Evolutionary conservation across 2,113 vertebrate genomes (phyloP), one percentile per base, ranked within the genome.

Genomic region (Vicugna pacos): DNA sequence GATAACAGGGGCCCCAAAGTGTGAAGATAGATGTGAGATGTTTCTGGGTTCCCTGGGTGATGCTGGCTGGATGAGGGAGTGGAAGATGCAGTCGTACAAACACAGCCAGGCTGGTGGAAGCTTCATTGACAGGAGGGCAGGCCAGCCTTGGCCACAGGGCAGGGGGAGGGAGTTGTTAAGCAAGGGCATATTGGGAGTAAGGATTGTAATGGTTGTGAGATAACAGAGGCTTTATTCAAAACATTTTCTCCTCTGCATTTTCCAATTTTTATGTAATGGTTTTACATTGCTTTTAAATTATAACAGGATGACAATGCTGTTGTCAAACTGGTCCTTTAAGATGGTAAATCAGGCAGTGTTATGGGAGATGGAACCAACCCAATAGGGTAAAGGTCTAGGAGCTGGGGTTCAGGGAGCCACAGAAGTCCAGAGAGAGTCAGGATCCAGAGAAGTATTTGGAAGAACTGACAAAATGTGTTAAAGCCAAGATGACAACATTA

Each of bases 401-500:
- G 42, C 6, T 75, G 15, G 3, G 13, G 16, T 17, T 50, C 26
- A 5, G 3, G 7, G 17, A 24, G 32, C 0, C 12, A 14, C 17
- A 16, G 19, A 46, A 72, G 54, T 56, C n/a, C 60, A 62, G 58
- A 81, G 32, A 79, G 38, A 72, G n/a, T 88, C 50, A 76, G 60
- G 8, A 28, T 89, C 48, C 0, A 2, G 56, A 65, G 42, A 93
- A 85, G 89, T 50, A 67, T 58, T 83, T 69, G 42, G 22, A 89
- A 73, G 46, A 82, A 64, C 4, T 48, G 30, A 56, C 15, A 65
- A 38, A 54, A 67, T 0, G 16, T 87, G 35, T 65, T 75, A 82
- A 81, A 81, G 58, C 26, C 16, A 50, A 48, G 19, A 42, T 73
- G 4, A 48, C 15, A 70, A 65, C 14, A 16, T 26, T 67, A 82